Base-by-base conservation (phyloP, 2,113 vertebrate genomes). In the Orcinus orca region DNA sequence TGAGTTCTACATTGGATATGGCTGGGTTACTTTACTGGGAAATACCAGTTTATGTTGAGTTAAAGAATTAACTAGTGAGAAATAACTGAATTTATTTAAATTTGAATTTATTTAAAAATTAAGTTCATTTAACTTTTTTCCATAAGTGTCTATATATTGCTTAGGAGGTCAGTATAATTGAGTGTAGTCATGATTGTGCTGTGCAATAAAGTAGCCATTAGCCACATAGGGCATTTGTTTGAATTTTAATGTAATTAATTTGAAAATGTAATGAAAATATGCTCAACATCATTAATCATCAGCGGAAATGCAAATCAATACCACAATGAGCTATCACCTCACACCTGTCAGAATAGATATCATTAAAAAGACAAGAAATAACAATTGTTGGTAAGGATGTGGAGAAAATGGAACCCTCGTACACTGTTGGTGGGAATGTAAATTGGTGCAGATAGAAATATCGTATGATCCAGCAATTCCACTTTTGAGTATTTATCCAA, bases 41-140 rank as follows among this genome's bases (percentile, higher is more conserved):
- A 92, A 95, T 83, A 80, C 31, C 6, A 47, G 23, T 82, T 91
- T 60, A 67, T 76, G 86, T 79, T 91, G 38, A 85, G n/a, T 95
- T 95, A 97, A 96, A 96, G 21, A 11, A 82, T 90, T 55, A 84
- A 65, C n/a, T 77, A 90, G 70, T 81, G 58, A 93, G 5, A 38
- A 89, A 55, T 86, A 95, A 94, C 50, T 77, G 26, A 79, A 86
- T 83, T 84, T 73, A 77, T 60, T 86, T 89, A 87, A 89, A 94
- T 47, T 81, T 95, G 36, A 93, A 7, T 86, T 88, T 36, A 73
- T 50, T 83, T 96, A 85, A 63, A 83, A 91, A 80, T 26, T 90
- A 14, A 96, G 7, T 47, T 88, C 15, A 85, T 58, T 60, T 38
- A 53, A 87, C 18, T 68, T 74, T 73, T 94, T 92, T 93, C 50